phyloP scores from a whole-genome alignment of 2,888 invertebrate species.

The Ophioninae sp. region DNA sequence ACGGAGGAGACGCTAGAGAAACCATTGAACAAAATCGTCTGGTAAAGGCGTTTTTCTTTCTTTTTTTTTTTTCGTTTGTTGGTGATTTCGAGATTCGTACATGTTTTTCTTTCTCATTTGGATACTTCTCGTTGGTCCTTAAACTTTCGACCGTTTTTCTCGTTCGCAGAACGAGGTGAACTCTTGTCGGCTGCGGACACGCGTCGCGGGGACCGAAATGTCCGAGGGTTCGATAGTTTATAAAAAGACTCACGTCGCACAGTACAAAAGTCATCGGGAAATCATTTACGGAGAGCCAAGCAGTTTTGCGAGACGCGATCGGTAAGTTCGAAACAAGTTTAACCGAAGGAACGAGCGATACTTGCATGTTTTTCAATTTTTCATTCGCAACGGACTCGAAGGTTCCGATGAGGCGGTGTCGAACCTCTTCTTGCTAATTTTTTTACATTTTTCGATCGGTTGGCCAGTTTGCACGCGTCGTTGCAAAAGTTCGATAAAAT shows the following conservation, averaged over 20 bases:
- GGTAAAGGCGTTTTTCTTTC: slow-evolving; percentile 43
- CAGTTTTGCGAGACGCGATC: slow-evolving; percentile 31
- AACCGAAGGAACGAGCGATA: neutral
- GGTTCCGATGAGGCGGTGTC: too few relatives aligned
- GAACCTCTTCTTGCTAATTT: too few relatives aligned
- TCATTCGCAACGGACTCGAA: neutral
- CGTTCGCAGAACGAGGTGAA: slow-evolving; percentile 64
- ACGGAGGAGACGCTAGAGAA: slow-evolving; percentile 62
- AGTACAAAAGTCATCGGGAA: slow-evolving; percentile 70
- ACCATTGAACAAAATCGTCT: slow-evolving; percentile 66
- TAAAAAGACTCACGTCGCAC: slow-evolving; percentile 71
- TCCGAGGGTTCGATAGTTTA: slow-evolving; percentile 66
- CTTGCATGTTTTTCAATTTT: slow-evolving; percentile 34
- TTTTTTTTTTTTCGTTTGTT: neutral
- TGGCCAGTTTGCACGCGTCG: too few relatives aligned
- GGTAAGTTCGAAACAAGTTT: slow-evolving; percentile 47
- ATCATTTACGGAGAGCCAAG: slow-evolving; percentile 65
- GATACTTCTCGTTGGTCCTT: neutral
- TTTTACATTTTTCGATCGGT: too few relatives aligned
- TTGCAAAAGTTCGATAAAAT: too few relatives aligned
- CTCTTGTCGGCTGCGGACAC: slow-evolving; percentile 64
- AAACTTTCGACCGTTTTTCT: slow-evolving; percentile 30
- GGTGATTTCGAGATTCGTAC: slow-evolving; percentile 15
- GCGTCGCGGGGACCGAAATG: slow-evolving; percentile 60
- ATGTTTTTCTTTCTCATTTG: slow-evolving; percentile 23